phyloP scores from a whole-genome alignment of 2,797 vertebrate species.

The Acridotheres tristis region DNA sequence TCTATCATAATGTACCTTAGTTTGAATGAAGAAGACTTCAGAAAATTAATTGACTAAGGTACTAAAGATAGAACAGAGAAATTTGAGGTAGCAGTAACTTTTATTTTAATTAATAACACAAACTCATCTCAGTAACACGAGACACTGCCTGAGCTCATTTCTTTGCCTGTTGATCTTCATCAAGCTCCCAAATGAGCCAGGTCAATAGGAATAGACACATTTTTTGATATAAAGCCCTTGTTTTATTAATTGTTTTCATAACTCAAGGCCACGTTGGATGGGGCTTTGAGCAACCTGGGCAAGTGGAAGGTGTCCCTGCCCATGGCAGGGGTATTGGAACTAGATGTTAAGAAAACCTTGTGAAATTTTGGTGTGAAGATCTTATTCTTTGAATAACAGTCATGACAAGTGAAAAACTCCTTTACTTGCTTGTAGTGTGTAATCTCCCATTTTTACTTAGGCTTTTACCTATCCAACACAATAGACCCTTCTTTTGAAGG shows the following conservation, averaged over 20 bases:
- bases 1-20: neutral
- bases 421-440: neutral
- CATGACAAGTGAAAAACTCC: neutral
- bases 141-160: neutral
- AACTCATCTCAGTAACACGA: neutral
- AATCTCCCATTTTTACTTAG: neutral
- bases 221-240: neutral
- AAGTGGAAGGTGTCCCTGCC: neutral
- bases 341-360: neutral
- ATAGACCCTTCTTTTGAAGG: neutral
- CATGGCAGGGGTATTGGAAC: neutral
- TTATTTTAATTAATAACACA: neutral
- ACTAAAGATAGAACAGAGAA: neutral
- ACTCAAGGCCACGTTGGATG: neutral
- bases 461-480: neutral
- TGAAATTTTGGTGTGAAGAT: neutral
- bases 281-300: neutral
- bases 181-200: neutral
- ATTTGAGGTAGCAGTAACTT: neutral
- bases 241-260: neutral
- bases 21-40: neutral
- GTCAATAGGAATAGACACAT: neutral
- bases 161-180: neutral
- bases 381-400: neutral
- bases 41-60: neutral